phyloP scores from a whole-genome alignment of 1,140 invertebrate species.

The Drosophila pandora region DNA sequence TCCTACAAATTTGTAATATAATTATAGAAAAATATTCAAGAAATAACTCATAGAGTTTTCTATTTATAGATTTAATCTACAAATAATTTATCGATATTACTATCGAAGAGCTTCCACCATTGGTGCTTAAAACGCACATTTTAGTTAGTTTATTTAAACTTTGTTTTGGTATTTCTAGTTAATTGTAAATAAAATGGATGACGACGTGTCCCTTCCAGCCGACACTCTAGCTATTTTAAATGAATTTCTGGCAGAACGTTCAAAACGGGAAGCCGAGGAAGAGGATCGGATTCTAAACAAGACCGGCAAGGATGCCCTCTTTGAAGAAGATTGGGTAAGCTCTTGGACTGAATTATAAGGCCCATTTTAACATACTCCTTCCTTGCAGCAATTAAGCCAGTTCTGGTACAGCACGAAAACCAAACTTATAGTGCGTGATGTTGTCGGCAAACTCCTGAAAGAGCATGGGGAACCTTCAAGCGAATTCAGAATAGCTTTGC shows the following conservation, averaged over 20 bases:
- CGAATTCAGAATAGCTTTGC: constrained; percentile 89
- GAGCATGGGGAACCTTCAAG: constrained; percentile 50
- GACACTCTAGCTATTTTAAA: constrained; percentile 91
- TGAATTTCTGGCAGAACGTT: constrained; percentile 92
- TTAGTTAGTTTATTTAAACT: constrained; percentile 10
- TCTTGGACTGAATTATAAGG: neutral
- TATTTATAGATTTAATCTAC: neutral
- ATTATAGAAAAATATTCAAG: no score
- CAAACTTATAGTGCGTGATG: constrained; percentile 87
- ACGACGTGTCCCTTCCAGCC: constrained; percentile 88
- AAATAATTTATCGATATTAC: neutral
- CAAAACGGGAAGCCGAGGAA: constrained; percentile 86
- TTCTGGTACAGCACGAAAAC: constrained; percentile 97
- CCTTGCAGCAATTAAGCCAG: constrained; percentile 96
- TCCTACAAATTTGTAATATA: no score
- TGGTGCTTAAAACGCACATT: constrained; percentile 31
- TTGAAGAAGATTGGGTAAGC: constrained; percentile 94
- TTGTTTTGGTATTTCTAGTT: neutral
- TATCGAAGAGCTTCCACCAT: neutral
- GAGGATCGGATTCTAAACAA: constrained; percentile 84
- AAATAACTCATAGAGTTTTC: no score
- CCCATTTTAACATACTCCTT: neutral
- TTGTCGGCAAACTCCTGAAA: constrained; percentile 84
- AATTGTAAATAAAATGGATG: constrained; percentile 70
- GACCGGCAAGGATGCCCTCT: constrained; percentile 85